Evolutionary conservation across 2,113 vertebrate species (phyloP).

Genomic region (Rissa tridactyla): DNA sequence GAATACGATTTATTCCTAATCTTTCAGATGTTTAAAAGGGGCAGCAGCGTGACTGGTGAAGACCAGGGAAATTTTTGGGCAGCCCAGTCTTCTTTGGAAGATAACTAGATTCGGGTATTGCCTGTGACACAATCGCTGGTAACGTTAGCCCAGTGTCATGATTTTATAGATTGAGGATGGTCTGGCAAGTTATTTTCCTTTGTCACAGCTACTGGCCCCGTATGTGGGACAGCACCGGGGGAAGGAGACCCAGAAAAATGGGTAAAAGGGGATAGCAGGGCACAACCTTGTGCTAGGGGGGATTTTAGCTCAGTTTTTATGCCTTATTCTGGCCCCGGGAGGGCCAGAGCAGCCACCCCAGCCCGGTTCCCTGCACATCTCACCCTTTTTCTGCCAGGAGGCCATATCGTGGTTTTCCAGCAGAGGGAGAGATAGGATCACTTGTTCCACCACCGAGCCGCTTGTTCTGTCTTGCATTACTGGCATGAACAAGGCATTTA

Average conservation of each 20-base stretch:
- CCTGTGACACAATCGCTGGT: not conserved
- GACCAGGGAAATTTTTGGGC: not conserved
- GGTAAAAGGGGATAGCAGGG: not conserved
- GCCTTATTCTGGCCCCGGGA: not conserved
- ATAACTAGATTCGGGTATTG: not conserved
- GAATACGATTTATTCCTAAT: not conserved
- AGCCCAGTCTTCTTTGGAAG: not conserved
- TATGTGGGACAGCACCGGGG: not conserved
- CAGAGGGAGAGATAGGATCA: constrained; percentile 62
- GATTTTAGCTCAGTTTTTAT: not conserved
- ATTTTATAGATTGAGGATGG: not conserved
- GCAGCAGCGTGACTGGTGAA: not conserved
- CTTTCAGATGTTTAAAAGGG: not conserved
- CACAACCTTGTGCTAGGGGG: not conserved
- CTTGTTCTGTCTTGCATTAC: fast-evolving
- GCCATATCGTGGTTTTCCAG: not conserved
- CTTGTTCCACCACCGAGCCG: not conserved
- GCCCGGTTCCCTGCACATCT: fast-evolving
- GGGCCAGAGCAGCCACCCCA: not conserved
- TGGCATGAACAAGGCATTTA: not conserved
- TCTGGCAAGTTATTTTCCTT: not conserved
- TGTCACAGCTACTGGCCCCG: not conserved
- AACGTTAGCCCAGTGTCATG: not conserved
- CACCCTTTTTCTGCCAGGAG: not conserved
- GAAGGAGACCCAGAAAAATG: not conserved